phyloP scores from a whole-genome alignment of 2,113 vertebrate species.

The Cynoglossus semilaevis region DNA sequence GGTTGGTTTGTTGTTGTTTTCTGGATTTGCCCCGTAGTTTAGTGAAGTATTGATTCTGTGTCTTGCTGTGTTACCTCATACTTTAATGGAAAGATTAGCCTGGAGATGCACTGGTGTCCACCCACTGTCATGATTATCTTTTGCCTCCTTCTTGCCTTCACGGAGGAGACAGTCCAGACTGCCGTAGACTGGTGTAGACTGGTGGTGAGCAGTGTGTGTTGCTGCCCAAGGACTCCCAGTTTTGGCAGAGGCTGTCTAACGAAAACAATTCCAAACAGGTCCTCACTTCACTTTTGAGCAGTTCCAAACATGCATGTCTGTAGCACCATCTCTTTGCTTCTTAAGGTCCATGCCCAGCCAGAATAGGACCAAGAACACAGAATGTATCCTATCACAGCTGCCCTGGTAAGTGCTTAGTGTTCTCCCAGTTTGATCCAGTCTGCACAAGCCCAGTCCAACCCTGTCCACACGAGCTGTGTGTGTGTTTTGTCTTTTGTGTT shows the following conservation, averaged over 20 bases:
- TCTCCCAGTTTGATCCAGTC: slow-evolving; percentile 61
- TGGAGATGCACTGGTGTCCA: slow-evolving; percentile 58
- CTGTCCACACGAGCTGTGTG: slow-evolving; percentile 50
- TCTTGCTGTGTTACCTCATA: slow-evolving; percentile 56
- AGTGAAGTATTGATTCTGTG: slow-evolving; percentile 58
- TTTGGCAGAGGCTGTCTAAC: slow-evolving; percentile 26
- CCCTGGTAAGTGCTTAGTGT: slow-evolving; percentile 74
- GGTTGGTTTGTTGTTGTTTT: neutral
- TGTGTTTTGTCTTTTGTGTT: slow-evolving; percentile 28
- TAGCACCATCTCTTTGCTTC: slow-evolving; percentile 74
- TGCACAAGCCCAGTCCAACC: slow-evolving; percentile 56
- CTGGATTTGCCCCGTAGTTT: slow-evolving; percentile 36
- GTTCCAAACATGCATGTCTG: slow-evolving; percentile 65
- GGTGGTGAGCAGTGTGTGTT: slow-evolving; percentile 25
- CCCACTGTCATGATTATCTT: slow-evolving; percentile 50
- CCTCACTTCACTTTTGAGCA: slow-evolving; percentile 39
- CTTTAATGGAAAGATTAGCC: slow-evolving; percentile 62
- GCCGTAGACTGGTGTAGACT: no score
- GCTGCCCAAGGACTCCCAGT: slow-evolving; percentile 37
- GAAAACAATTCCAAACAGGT: slow-evolving; percentile 30
- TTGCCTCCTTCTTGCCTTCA: slow-evolving; percentile 23
- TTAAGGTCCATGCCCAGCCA: slow-evolving; percentile 76
- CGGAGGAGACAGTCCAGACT: slow-evolving; percentile 36
- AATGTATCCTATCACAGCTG: slow-evolving; percentile 75
- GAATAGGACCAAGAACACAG: slow-evolving; percentile 74